Evolutionary conservation across 1,140 invertebrate genomes (phyloP).

Genomic region (Coelopa frigida): DNA sequence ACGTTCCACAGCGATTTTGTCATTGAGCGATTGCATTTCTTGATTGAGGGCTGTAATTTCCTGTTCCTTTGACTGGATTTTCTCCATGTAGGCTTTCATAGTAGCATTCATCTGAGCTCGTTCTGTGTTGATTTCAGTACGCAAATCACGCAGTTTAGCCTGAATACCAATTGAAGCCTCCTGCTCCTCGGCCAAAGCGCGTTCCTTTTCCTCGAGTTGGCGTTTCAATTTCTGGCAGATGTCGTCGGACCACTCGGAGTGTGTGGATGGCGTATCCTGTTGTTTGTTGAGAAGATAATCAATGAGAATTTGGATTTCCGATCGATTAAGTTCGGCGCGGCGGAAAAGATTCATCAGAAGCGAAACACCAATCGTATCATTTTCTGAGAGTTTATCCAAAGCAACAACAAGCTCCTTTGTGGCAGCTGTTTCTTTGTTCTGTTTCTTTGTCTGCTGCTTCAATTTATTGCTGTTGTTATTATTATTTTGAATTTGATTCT

Average conservation of each 20-base stretch:
- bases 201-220: slow-evolving; percentile 75
- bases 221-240: slow-evolving; percentile 77
- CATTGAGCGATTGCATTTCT: slow-evolving; percentile 32
- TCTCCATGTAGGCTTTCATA: slow-evolving; percentile 45
- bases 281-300: slow-evolving; percentile 82
- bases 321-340: slow-evolving; percentile 69
- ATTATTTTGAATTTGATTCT: slow-evolving; percentile 31
- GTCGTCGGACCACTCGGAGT: slow-evolving; percentile 82
- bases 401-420: slow-evolving; percentile 32
- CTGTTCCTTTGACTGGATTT: slow-evolving; percentile 33
- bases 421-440: slow-evolving; percentile 33
- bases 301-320: slow-evolving; percentile 80
- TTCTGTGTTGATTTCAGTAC: slow-evolving; percentile 62
- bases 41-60: slow-evolving; percentile 29
- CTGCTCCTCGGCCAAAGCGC: slow-evolving; percentile 62
- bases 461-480: slow-evolving; percentile 24
- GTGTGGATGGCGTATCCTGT: slow-evolving; percentile 63
- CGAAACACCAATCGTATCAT: slow-evolving; percentile 47
- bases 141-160: slow-evolving; percentile 68
- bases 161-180: slow-evolving; percentile 62
- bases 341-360: slow-evolving; percentile 66
- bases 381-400: slow-evolving; percentile 31
- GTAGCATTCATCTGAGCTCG: slow-evolving; percentile 50
- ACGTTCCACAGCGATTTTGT: slow-evolving; percentile 35
- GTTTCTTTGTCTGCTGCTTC: slow-evolving; percentile 27